Base-by-base conservation (phyloP, 1,140 invertebrate genomes). In the Cyclargus thomasi region DNA sequence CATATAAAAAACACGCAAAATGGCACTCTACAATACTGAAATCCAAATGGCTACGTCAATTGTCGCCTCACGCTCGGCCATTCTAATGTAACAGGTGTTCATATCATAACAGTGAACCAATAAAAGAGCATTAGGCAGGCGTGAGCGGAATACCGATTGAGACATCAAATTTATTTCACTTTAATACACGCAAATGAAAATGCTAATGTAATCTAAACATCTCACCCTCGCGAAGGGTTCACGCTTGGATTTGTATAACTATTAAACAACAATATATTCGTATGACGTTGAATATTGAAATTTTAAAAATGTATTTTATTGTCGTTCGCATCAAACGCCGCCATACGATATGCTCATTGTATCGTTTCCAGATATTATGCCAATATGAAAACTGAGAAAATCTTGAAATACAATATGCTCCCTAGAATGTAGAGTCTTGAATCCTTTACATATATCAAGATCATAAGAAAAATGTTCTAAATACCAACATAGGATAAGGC, bases 121-220 rank as follows among this genome's bases (percentile, higher is more conserved):
- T 73, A 69, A 71, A 73, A 29, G 57, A 6, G 36, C 17, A 64
- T 35, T 39, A 64, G 29, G 29, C 63, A n/a, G 73, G 75, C 72
- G 74, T 77, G 76, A 75, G 67, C 63, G 39, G 62, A 71, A n/a
- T 53, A 55, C 53, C 71, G 62, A 81, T 78, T 73, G 75, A 80
- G 76, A 77, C 69, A 77, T 83, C 73, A 78, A 77, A 81, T 82
- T 80, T 79, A 83, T 83, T 76, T 74, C 73, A 65, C 64, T 81
- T 81, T 83, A 83, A 84, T 83, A 75, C 65, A 80, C 76, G 76
- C 79, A 79, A 81, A 81, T 77, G 76, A 67, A 74, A 71, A 81
- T 83, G 80, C 77, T 79, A 83, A 85, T 83, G 71, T 69, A 70
- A 64, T 79, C 75, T 72, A 80, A 82, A 81, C 77, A 82, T 79